Conservation (phyloP, 2,888 invertebrate species). For the Mesoligia furuncula region DNA sequence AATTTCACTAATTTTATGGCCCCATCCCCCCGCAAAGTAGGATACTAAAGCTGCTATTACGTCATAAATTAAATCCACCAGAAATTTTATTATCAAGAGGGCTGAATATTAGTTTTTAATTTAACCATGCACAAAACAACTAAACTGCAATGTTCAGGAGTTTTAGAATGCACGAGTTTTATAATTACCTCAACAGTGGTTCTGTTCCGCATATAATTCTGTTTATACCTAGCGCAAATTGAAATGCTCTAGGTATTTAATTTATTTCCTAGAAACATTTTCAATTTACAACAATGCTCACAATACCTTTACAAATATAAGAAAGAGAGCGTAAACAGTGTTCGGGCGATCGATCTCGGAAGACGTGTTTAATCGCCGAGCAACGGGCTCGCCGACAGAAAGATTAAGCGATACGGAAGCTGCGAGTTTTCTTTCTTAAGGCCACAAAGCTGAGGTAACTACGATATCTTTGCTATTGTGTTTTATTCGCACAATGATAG, state of each 20-base stretch:
- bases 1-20: background rate
- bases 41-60: background rate
- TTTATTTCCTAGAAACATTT: conserved; percentile 29
- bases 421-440: conserved; percentile 64
- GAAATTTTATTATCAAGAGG: background rate
- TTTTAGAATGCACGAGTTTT: background rate
- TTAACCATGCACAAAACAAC: background rate
- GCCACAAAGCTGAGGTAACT: conserved; percentile 63
- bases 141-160: background rate
- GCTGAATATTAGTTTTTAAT: background rate
- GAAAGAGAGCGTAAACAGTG: conserved; percentile 65
- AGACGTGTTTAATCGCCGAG: conserved; percentile 80
- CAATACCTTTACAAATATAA: conserved; percentile 61
- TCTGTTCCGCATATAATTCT: background rate
- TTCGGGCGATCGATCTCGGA: conserved; percentile 72
- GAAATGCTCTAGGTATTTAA: background rate
- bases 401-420: conserved; percentile 80
- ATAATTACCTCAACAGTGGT: background rate
- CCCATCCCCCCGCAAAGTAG: background rate
- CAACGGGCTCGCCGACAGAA: conserved; percentile 72
- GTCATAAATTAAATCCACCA: background rate
- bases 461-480: conserved; percentile 57
- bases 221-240: background rate
- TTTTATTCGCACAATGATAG: conserved; percentile 34
- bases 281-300: conserved; percentile 48